Percentiles rank a stretch among this genome's conserved stretches.
These are phyloP conservation scores for Stomatorhinus walkeri DNA, from an alignment of 2,797 vertebrate genomes.

Conservation along the genomic window DNA sequence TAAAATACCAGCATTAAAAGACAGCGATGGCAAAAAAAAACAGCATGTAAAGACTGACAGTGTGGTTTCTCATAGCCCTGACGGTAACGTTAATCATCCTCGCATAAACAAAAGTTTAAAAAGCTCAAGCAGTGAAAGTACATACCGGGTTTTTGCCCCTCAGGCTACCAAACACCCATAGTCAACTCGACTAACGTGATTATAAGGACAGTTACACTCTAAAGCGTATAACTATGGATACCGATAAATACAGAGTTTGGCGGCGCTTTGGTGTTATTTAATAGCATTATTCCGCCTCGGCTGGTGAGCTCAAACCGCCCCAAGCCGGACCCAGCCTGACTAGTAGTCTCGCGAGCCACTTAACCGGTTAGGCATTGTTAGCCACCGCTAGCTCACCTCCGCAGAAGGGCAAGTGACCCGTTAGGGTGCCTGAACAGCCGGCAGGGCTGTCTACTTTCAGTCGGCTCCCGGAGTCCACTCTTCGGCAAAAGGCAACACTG, in stretches of 20 bases:
- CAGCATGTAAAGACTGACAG: not conserved
- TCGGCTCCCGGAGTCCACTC: not conserved
- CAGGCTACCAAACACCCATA: not conserved
- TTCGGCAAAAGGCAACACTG: not conserved
- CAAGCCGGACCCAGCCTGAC: conserved; percentile 23
- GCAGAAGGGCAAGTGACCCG: no score
- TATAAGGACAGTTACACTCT: not conserved
- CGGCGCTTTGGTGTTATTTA: not conserved
- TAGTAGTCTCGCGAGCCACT: not conserved
- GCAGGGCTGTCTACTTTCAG: not conserved
- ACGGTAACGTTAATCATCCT: not conserved
- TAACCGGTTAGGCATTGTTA: not conserved
- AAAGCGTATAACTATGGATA: not conserved
- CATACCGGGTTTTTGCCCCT: not conserved
- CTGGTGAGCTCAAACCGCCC: conserved; percentile 25
- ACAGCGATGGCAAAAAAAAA: not conserved
- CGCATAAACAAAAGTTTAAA: not conserved
- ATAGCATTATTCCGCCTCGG: not conserved
- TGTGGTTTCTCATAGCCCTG: not conserved
- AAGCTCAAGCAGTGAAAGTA: not conserved
- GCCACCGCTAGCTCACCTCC: not conserved
- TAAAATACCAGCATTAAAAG: not conserved
- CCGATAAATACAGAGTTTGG: not conserved
- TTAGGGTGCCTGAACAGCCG: not conserved
- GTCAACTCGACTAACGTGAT: not conserved